Evolutionary conservation across 2,113 vertebrate genomes (phyloP).

Genomic region (Vicugna pacos): DNA sequence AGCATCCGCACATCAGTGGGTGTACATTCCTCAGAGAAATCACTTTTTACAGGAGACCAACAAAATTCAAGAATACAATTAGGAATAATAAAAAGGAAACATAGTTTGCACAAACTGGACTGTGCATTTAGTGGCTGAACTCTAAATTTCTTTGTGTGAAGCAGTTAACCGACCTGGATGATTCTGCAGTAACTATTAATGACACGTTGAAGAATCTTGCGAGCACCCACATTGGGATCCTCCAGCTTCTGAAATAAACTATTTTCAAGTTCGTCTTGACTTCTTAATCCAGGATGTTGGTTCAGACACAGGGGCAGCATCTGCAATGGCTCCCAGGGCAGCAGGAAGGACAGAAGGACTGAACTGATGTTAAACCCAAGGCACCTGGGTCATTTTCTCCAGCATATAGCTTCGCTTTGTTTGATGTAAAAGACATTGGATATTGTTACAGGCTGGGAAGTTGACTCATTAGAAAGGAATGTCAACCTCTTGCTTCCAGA

Average conservation of each 20-base stretch:
- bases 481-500: background rate
- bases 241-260: background rate
- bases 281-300: background rate
- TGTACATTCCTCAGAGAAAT: background rate
- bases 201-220: background rate
- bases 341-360: background rate
- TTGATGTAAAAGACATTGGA: slow-evolving; percentile 47
- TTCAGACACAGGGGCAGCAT: background rate
- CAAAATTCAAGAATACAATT: background rate
- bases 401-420: background rate
- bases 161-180: background rate
- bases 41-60: background rate
- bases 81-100: background rate
- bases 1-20: background rate
- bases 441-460: background rate
- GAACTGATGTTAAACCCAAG: background rate
- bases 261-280: background rate
- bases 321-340: background rate
- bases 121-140: background rate
- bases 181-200: background rate
- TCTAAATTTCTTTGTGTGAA: background rate
- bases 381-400: background rate
- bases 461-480: background rate
- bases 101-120: background rate
- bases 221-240: background rate